phyloP scores from a whole-genome alignment of 2,797 vertebrate species.

The Antrozous pallidus region DNA sequence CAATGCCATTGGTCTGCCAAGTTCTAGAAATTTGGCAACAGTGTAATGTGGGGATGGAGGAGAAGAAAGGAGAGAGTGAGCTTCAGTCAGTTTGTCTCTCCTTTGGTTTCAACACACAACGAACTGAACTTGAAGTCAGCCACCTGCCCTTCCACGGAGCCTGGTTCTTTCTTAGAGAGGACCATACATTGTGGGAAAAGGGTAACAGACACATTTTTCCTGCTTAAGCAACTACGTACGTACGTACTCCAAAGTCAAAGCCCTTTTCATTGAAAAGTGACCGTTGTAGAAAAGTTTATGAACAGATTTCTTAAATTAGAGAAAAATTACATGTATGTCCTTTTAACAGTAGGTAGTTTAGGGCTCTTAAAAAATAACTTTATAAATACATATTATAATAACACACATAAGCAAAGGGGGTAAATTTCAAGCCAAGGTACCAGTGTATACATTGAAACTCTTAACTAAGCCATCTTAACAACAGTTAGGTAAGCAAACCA shows the following conservation, averaged over 20 bases:
- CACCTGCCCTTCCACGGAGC: not conserved
- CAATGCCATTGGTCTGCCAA: not conserved
- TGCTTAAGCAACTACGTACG: not conserved
- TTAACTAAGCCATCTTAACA: conserved; percentile 47
- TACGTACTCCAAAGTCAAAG: conserved; percentile 25
- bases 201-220: not conserved
- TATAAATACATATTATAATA: conserved; percentile 67
- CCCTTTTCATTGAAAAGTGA: conserved; percentile 37
- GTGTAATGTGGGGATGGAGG: not conserved
- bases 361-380: conserved; percentile 49
- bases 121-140: not conserved
- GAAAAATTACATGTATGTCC: conserved; percentile 32
- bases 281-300: conserved; percentile 27
- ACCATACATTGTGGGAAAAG: not conserved
- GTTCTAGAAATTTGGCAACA: conserved; percentile 31
- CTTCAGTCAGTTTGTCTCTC: not conserved
- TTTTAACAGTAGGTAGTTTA: conserved; percentile 64
- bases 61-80: not conserved
- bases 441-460: conserved; percentile 73
- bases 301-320: conserved; percentile 45
- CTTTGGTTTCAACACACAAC: not conserved
- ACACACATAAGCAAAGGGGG: conserved; percentile 68
- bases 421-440: conserved; percentile 62
- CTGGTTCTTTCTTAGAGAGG: not conserved
- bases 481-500: conserved; percentile 59